Percentiles rank a stretch among this genome's conserved stretches.
Evolutionary conservation across 2,888 invertebrate genomes (phyloP).

Genomic region (Pharmacophagus antenor): DNA sequence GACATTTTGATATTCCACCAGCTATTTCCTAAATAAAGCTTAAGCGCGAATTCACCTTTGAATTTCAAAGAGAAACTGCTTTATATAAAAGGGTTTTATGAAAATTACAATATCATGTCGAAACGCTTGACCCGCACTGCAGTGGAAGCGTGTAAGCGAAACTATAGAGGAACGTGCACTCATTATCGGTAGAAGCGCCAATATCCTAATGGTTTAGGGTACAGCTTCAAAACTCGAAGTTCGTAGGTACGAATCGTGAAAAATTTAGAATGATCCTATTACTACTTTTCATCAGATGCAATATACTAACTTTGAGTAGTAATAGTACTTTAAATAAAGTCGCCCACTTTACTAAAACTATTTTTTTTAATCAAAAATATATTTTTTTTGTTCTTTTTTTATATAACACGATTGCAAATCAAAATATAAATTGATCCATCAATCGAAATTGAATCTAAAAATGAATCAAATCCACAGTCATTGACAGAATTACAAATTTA

Average conservation of each 20-base stretch:
- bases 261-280: background rate
- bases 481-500: no score
- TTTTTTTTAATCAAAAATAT: no score
- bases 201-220: background rate
- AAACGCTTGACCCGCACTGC: constrained; percentile 2
- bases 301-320: no score
- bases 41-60: background rate
- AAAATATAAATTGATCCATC: no score
- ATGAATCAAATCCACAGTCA: no score
- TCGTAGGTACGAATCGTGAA: background rate
- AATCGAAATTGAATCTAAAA: no score
- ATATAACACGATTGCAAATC: no score
- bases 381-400: no score
- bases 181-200: constrained; percentile 14
- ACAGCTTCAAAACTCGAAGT: background rate
- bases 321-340: no score
- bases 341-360: no score
- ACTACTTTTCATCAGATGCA: no score
- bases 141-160: background rate
- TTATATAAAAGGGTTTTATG: background rate
- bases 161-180: background rate
- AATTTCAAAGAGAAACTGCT: background rate
- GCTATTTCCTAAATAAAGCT: background rate
- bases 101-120: constrained; percentile 4
- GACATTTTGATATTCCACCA: background rate